phyloP scores from a whole-genome alignment of 1,140 invertebrate genomes.

The Drosophila mayri region DNA sequence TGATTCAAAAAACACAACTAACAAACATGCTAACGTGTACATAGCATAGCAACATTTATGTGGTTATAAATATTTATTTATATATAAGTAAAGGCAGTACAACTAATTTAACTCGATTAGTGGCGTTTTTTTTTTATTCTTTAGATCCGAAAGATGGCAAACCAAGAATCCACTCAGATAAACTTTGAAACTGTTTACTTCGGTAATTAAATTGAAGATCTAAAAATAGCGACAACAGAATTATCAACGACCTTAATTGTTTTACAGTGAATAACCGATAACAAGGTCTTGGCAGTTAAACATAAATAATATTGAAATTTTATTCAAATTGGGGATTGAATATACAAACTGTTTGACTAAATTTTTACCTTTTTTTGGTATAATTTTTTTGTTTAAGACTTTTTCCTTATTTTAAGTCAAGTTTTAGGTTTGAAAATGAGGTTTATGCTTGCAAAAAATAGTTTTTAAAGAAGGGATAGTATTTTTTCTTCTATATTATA shows the following conservation, averaged over 20 bases:
- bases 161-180: conserved; percentile 17
- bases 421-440: background rate
- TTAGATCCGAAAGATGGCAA: conserved; percentile 11
- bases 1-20: conserved; percentile 50
- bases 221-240: conserved; percentile 26
- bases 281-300: too few species aligned
- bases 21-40: conserved; percentile 15
- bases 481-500: too few species aligned
- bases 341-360: too few species aligned
- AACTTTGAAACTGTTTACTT: conserved; percentile 19
- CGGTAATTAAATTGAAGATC: conserved; percentile 28
- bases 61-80: background rate
- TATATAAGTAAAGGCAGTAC: background rate
- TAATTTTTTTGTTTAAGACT: too few species aligned
- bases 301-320: too few species aligned
- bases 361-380: too few species aligned
- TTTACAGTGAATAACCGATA: conserved; percentile 2
- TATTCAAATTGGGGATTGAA: too few species aligned
- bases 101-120: conserved; percentile 46
- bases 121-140: conserved; percentile 7
- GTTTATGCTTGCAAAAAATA: background rate
- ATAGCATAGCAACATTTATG: conserved; percentile 4
- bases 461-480: too few species aligned
- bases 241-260: conserved; percentile 8
- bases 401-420: background rate